Conservation (phyloP, 2,797 vertebrate genomes). For the Danionella dracula region DNA sequence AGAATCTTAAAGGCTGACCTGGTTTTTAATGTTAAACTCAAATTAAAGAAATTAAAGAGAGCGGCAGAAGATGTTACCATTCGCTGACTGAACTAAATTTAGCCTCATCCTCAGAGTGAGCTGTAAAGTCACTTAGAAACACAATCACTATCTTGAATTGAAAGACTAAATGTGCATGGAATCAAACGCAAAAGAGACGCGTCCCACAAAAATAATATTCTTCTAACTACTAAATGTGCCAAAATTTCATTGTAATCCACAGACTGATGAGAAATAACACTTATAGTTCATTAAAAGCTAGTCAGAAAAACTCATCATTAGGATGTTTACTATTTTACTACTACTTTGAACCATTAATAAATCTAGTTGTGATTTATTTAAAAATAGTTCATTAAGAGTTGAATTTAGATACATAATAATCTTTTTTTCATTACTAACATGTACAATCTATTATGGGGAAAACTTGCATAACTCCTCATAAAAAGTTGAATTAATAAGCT, state of each 20-base stretch:
- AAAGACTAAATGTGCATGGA: too few species aligned
- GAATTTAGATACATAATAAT: not conserved
- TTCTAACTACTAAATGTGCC: too few species aligned
- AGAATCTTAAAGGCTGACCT: constrained; percentile 80
- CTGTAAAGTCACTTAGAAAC: not conserved
- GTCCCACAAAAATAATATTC: too few species aligned
- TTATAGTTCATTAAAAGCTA: too few species aligned
- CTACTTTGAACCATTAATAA: too few species aligned
- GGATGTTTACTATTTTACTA: too few species aligned
- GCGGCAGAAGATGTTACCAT: constrained; percentile 51
- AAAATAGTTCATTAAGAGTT: too few species aligned
- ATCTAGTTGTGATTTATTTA: too few species aligned
- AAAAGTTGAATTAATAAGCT: constrained; percentile 18
- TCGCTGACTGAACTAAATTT: constrained; percentile 64
- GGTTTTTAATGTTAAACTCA: constrained; percentile 77
- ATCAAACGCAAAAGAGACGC: too few species aligned
- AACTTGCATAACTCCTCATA: constrained; percentile 15
- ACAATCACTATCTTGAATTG: not conserved
- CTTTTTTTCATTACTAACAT: constrained; percentile 1
- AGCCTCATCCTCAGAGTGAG: constrained; percentile 48
- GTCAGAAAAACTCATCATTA: too few species aligned
- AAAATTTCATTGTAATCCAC: too few species aligned
- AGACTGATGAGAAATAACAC: too few species aligned
- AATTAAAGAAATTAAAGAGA: constrained; percentile 66
- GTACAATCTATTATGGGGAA: constrained; percentile 13